Conservation (phyloP, 2,888 invertebrate species). For the Andrena bicolor region DNA sequence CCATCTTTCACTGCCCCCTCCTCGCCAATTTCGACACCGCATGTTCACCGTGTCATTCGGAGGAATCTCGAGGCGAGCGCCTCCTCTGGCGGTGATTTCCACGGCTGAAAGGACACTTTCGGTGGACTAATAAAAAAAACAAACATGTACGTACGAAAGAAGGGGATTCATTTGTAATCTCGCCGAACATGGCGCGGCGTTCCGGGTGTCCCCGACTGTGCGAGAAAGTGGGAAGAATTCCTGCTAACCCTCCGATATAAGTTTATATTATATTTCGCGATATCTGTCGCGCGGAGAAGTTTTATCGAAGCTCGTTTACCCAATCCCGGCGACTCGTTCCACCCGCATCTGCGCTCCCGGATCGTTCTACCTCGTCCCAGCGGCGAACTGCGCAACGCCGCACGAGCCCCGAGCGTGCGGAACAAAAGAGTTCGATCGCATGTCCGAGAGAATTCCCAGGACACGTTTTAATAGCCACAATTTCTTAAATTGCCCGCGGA, state of each 20-base stretch:
- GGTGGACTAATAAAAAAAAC: too few species aligned
- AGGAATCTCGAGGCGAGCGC: constrained; percentile 27
- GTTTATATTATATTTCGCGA: too few species aligned
- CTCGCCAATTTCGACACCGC: constrained; percentile 53
- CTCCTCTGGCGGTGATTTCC: constrained; percentile 17
- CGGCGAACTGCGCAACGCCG: not conserved
- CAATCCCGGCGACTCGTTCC: not conserved
- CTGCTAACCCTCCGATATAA: too few species aligned
- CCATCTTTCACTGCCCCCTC: constrained; percentile 61
- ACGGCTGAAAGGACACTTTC: not conserved
- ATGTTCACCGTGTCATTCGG: constrained; percentile 31
- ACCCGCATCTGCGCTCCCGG: not conserved
- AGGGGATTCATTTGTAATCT: too few species aligned
- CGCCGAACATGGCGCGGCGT: too few species aligned
- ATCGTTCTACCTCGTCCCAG: not conserved
- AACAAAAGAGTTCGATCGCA: constrained; percentile 39
- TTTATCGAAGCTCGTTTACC: too few species aligned
- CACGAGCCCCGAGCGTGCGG: not conserved
- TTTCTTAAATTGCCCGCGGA: constrained; percentile 45
- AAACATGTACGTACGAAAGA: too few species aligned
- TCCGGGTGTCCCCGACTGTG: too few species aligned
- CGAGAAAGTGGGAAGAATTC: too few species aligned
- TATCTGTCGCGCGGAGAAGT: not conserved
- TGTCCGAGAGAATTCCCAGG: constrained; percentile 10
- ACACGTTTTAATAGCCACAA: constrained; percentile 24